phyloP scores from a whole-genome alignment of 2,113 vertebrate genomes.

The Sitta europaea region DNA sequence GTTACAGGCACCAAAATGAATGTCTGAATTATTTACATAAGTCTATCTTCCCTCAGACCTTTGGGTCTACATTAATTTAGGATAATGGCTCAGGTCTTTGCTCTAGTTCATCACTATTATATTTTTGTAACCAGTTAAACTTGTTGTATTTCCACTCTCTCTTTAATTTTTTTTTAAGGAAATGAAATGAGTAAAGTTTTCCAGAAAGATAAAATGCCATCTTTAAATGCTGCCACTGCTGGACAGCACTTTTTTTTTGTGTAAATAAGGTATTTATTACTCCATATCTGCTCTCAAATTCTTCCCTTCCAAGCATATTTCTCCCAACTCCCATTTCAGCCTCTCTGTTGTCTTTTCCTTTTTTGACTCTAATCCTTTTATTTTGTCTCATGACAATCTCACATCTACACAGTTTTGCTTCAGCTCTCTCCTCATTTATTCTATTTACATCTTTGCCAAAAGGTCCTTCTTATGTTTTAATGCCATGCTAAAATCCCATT shows the following conservation, averaged over 20 bases:
- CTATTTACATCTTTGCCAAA: background rate
- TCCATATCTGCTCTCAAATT: background rate
- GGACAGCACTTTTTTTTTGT: background rate
- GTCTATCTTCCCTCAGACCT: background rate
- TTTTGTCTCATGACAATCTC: background rate
- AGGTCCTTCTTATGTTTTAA: background rate
- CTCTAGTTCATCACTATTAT: background rate
- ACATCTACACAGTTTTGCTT: background rate
- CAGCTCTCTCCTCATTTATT: background rate
- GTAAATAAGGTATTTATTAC: background rate
- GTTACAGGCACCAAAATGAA: background rate
- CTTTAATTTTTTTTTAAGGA: background rate
- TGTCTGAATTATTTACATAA: background rate
- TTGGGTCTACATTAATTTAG: background rate
- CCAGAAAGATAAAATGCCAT: background rate
- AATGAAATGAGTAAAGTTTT: background rate
- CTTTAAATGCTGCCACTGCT: background rate
- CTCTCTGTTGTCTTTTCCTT: background rate
- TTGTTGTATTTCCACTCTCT: background rate
- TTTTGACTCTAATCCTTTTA: background rate
- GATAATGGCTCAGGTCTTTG: background rate
- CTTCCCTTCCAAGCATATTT: background rate
- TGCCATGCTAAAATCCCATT: background rate
- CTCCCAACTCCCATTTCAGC: background rate
- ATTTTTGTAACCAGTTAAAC: background rate